Evolutionary conservation across 2,888 invertebrate genomes (phyloP), one percentile per base, ranked within the genome.

Genomic region (Octonoba sinensis): DNA sequence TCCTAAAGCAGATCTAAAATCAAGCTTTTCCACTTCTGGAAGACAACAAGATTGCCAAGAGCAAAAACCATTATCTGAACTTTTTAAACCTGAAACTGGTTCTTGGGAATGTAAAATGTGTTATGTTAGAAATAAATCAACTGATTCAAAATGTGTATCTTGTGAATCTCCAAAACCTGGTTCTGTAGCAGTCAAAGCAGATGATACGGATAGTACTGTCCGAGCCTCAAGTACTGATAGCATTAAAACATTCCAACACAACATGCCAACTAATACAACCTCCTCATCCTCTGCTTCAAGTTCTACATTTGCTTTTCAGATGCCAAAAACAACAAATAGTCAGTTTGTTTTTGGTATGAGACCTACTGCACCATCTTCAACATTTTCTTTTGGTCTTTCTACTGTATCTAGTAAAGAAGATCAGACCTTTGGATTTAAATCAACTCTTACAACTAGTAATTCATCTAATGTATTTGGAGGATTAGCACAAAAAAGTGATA

Each of bases 71-170:
- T 84, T 89, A 60, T 85, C 87, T 15, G 87, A 87, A 16, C 72
- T 88, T 85, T 92, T 91, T 85, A 92, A 91, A 86, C 90, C 90
- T 2, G 87, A 89, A 0, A 86, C 88, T 24, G 91, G 90, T 65
- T 90, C 91, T 20, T 93, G 93, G 93, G 91, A 92, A 85, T 94
- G 94, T 87, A 88, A 90, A 0, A 89, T 88, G 18, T 93, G 93
- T 87, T 89, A 92, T 88, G 88, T 93, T n/a, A 89, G 90, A 57
- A 93, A 93, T 87, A 88, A 90, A 13, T 86, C 87, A 0, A 88
- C 88, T 20, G 87, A 86, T 1, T 86, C 85, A 3, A 88, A 88
- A 27, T 92, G 92, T 86, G 89, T 89, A 6, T 91, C 92, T 20
- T 92, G 92, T 86, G 76, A 62, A 54, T 66, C 87, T 67, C 83